Evolutionary conservation across 2,888 invertebrate species (phyloP).

Genomic region (Toxonevra muliebris): DNA sequence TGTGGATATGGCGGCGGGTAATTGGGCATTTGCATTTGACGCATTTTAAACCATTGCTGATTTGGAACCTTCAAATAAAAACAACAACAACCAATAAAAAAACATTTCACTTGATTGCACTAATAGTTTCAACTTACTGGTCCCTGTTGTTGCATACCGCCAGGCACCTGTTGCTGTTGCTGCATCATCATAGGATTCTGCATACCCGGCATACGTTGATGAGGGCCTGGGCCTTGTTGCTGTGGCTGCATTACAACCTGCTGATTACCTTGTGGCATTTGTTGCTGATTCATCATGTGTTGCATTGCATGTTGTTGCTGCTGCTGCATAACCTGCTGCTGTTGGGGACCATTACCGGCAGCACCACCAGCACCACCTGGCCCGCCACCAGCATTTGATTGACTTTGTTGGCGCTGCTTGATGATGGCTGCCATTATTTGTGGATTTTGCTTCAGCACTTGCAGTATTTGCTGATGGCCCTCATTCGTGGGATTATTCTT

Average conservation of each 20-base stretch:
- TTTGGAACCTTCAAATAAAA: constrained; percentile 52
- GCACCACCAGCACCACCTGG: constrained; percentile 47
- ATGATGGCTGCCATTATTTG: constrained; percentile 95
- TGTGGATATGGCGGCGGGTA: constrained; percentile 64
- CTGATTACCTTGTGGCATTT: constrained; percentile 59
- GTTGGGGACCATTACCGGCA: constrained; percentile 54
- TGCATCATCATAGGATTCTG: constrained; percentile 61
- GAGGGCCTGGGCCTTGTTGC: constrained; percentile 61
- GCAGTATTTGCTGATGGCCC: constrained; percentile 89
- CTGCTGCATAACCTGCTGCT: constrained; percentile 53
- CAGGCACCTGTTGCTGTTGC: constrained; percentile 50
- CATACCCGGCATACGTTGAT: constrained; percentile 63
- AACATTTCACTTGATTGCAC: neutral
- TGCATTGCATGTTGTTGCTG: constrained; percentile 66
- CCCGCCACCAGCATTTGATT: constrained; percentile 55
- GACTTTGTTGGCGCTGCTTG: constrained; percentile 78
- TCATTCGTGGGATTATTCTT: constrained; percentile 90
- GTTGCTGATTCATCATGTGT: constrained; percentile 60
- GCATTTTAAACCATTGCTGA: constrained; percentile 65
- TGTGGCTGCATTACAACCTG: constrained; percentile 66
- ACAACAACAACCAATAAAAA: constrained; percentile 21
- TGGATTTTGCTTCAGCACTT: constrained; percentile 92
- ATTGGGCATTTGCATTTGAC: constrained; percentile 67
- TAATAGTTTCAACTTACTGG: constrained; percentile 54
- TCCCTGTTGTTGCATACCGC: constrained; percentile 57